Conservation (phyloP, 1,140 invertebrate species). For the Cardiocondyla obscurior region DNA sequence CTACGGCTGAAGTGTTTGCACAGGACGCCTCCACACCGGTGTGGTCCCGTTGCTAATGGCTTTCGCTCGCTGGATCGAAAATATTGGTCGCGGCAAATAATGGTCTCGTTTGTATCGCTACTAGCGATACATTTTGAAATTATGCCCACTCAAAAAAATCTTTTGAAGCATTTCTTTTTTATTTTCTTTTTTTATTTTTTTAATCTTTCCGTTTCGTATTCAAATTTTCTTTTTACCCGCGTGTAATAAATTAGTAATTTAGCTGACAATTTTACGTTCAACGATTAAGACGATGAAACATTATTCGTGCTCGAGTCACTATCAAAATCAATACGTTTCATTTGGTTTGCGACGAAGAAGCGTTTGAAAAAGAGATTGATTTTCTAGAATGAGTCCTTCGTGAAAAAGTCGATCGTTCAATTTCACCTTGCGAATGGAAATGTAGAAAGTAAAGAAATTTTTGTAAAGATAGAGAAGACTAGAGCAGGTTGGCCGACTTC, state of each 20-base stretch:
- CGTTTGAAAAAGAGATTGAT: slow-evolving; percentile 3
- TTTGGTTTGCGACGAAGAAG: background rate
- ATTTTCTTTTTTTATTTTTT: too few relatives aligned
- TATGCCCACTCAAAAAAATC: background rate
- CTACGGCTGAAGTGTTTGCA: slow-evolving; percentile 64
- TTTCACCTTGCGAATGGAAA: background rate
- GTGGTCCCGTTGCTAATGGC: slow-evolving; percentile 62
- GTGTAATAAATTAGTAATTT: background rate
- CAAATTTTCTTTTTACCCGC: background rate
- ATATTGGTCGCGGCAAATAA: slow-evolving; percentile 48
- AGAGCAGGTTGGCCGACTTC: too few relatives aligned
- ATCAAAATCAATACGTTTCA: background rate
- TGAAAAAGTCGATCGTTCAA: background rate
- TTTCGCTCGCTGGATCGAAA: slow-evolving; percentile 48
- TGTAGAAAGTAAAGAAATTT: background rate
- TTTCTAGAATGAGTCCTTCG: background rate
- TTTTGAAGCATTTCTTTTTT: too few relatives aligned
- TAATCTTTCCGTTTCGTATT: background rate
- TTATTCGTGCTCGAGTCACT: background rate
- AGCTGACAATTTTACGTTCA: background rate
- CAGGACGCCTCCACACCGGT: slow-evolving; percentile 47
- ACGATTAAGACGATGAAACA: background rate
- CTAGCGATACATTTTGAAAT: background rate
- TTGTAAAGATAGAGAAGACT: background rate
- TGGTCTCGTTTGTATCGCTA: slow-evolving; percentile 27